Evolutionary conservation across 2,797 vertebrate species (phyloP).

Genomic region (Helostoma temminkii): DNA sequence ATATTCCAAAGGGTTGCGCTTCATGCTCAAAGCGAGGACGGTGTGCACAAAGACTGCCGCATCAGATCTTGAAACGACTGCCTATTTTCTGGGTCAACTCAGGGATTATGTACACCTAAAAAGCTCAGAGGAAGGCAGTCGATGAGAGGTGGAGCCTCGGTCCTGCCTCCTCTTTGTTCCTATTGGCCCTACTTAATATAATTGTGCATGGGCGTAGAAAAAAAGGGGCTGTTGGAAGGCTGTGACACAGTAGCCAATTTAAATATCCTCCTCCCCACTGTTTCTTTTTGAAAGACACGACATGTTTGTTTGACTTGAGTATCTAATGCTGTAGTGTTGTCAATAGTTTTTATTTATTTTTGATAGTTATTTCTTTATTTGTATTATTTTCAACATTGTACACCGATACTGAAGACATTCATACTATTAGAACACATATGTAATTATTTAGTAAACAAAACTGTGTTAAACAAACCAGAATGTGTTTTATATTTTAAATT

Average conservation of each 20-base stretch:
- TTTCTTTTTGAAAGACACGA: slow-evolving; percentile 68
- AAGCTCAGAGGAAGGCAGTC: slow-evolving; percentile 81
- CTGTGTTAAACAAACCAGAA: no score
- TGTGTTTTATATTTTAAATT: no score
- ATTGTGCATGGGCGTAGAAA: slow-evolving; percentile 83
- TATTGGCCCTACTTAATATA: slow-evolving; percentile 86
- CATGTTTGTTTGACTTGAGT: slow-evolving; percentile 66
- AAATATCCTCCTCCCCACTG: slow-evolving; percentile 74
- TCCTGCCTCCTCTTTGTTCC: slow-evolving; percentile 83
- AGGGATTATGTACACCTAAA: slow-evolving; percentile 87
- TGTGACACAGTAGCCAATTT: slow-evolving; percentile 78
- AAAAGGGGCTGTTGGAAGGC: slow-evolving; percentile 72
- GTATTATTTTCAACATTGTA: no score
- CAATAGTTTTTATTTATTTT: background rate
- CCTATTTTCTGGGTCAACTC: slow-evolving; percentile 88
- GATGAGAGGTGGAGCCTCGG: slow-evolving; percentile 80
- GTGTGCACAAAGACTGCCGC: slow-evolving; percentile 82
- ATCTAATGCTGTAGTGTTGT: slow-evolving; percentile 29
- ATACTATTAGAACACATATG: no score
- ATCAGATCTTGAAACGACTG: slow-evolving; percentile 86
- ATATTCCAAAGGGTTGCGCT: slow-evolving; percentile 81
- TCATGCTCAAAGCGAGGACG: slow-evolving; percentile 81
- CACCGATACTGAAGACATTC: no score
- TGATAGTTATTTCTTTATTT: background rate
- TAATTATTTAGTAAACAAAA: no score